Base-by-base conservation (phyloP, 2,797 vertebrate species). In the Gambelia wislizenii region DNA sequence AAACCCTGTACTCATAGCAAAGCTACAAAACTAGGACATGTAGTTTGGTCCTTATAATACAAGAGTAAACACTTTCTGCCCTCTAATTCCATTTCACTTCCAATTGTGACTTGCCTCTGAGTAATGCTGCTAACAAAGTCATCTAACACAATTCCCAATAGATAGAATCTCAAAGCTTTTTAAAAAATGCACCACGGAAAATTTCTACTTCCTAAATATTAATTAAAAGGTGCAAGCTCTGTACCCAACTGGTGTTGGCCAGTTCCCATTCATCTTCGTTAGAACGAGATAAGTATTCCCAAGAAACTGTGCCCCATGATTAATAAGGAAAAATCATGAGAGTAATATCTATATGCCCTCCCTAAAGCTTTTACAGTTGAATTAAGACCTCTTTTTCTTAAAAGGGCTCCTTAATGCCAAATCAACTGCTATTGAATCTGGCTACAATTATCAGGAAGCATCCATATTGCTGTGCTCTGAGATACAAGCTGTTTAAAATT, bases 271-370 rank as follows among this genome's bases (percentile, higher is more conserved):
- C 7, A 39, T 96, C 72, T 75, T 89, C 94, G 93, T 89, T 84
- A 56, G 89, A 92, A 86, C 92, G 72, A 86, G 88, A 94, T 93
- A 94, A 89, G 89, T 91, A 86, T 93, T 95, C 92, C 92, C 92
- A 95, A 96, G 93, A 91, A 95, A 93, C 93, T 93, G 91, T 54
- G 33, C 9, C 96, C 25, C 36, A 1, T n/a, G 67, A 92, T 88
- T 91, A 92, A 89, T 93, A 92, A 89, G 91, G 91, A 94, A 91
- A 94, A 96, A 94, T 96, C 93, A 89, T 95, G 94, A 94, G 93
- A 94, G 96, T 84, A n/a, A 87, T 83, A 83, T 93, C 91, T 83
- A 39, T 75, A 72, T 93, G 93, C 91, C 94, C 91, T 95, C 95
- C 91, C 77, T 87, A 91, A 94, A 94, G 96, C 93, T 56, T 90